Percentiles rank a stretch among this genome's conserved stretches.
Conservation (phyloP, 2,888 invertebrate genomes). For the Gastracanthus pulcherrimus region DNA sequence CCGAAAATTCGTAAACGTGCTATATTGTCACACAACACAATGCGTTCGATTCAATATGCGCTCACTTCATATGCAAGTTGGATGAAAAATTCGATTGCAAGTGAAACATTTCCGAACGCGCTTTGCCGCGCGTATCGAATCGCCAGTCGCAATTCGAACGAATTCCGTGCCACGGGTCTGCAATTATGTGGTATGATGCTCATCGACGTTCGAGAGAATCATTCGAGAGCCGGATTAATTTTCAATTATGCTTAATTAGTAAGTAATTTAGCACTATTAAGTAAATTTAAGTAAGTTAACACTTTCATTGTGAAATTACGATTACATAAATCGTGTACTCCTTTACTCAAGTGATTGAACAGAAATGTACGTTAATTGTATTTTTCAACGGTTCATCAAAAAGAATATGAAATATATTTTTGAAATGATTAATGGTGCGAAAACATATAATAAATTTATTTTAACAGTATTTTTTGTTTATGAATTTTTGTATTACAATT, state of each 20-base stretch:
- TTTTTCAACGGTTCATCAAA: not conserved
- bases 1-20: not conserved
- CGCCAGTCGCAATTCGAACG: not conserved
- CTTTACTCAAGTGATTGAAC: no score
- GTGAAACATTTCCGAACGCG: not conserved
- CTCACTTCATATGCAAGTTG: not conserved
- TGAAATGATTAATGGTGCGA: no score
- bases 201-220: not conserved
- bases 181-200: not conserved
- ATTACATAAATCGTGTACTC: not conserved
- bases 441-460: no score
- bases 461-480: no score
- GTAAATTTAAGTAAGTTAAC: constrained; percentile 12
- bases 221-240: constrained; percentile 27
- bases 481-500: no score
- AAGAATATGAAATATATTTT: no score
- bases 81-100: constrained; percentile 18
- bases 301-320: not conserved
- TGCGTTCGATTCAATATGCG: not conserved
- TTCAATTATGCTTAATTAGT: constrained; percentile 36
- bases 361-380: no score
- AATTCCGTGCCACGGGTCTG: not conserved
- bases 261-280: constrained; percentile 10
- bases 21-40: not conserved
- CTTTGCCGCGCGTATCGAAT: not conserved